Evolutionary conservation across 2,888 invertebrate species (phyloP), one percentile per base, ranked within the genome.

Genomic region (Antitype chi): DNA sequence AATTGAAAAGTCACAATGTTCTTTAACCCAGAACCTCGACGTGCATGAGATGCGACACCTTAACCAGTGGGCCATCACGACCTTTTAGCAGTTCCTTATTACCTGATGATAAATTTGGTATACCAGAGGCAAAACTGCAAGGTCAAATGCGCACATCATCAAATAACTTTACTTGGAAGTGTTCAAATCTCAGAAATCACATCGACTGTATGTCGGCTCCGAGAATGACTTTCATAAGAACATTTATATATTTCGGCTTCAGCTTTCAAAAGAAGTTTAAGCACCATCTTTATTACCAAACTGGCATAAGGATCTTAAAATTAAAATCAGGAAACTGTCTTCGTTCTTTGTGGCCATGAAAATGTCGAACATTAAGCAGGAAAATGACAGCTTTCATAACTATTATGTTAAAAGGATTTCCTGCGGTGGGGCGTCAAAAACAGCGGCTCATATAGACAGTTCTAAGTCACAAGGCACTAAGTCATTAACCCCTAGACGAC

Each of bases 341-440:
- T n/a, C 38, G 57, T 47, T 59, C 49, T 68, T 38, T 71, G 32
- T 32, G 32, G 52, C 17, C n/a, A 63, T 63, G 69, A 82, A 68
- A 74, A 76, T 38, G 15, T 47, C n/a, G n/a, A 66, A 38, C 74
- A 72, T 74, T 69, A 52, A 68, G 20, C 32, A 0, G 47, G 43
- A 28, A 83, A 64, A 83, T 78, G 28, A 62, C 57, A 72, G 15
- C 62, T 62, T 53, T 20, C 8, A 62, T 43, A 71, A 68, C 43
- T 15, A 64, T 73, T 78, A 83, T 78, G 74, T 57, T 71, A 68
- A 76, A 60, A 70, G 52, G 49, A 55, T 38, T 70, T 66, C 64
- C 60, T 80, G 76, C 28, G 82, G 84, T 76, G 68, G 76, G 74
- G 74, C 85, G 13, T 66, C 57, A 69, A 71, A 80, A 81, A 53